phyloP scores from a whole-genome alignment of 2,113 vertebrate genomes.

The Collichthys lucidus region DNA sequence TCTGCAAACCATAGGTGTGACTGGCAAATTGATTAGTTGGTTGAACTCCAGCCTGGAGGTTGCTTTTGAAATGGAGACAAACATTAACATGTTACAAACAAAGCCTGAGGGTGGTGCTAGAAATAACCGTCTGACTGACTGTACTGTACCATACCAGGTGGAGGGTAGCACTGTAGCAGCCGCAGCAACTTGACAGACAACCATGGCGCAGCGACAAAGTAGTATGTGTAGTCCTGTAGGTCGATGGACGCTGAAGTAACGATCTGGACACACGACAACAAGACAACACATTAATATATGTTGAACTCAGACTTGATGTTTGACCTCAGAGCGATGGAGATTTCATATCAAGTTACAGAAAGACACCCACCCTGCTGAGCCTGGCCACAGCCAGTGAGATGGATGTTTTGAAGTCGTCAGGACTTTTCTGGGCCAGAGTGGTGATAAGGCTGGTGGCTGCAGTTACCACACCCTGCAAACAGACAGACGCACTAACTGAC shows the following conservation, averaged over 20 bases:
- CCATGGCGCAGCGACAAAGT: slow-evolving; percentile 92
- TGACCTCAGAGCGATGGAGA: not conserved
- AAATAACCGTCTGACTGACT: not conserved
- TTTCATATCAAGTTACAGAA: not conserved
- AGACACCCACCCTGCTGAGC: slow-evolving; percentile 86
- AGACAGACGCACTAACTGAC: not conserved
- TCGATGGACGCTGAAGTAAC: slow-evolving; percentile 92
- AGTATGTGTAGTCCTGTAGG: slow-evolving; percentile 93
- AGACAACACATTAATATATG: not conserved
- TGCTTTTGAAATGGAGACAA: too few relatives aligned
- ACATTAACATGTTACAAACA: too few relatives aligned
- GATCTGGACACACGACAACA: slow-evolving; percentile 78
- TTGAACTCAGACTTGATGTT: not conserved
- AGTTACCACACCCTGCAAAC: slow-evolving; percentile 89
- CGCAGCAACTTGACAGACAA: slow-evolving; percentile 90
- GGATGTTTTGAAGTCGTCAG: slow-evolving; percentile 91
- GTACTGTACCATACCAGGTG: slow-evolving; percentile 66
- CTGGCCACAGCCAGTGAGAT: slow-evolving; percentile 89
- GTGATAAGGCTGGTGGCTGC: slow-evolving; percentile 90
- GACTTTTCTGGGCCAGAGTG: slow-evolving; percentile 92
- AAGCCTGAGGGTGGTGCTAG: too few relatives aligned
- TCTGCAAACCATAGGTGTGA: too few relatives aligned
- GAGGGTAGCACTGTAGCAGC: slow-evolving; percentile 91
- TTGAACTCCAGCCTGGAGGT: too few relatives aligned
- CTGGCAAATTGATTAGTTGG: too few relatives aligned